These are phyloP conservation scores for Pedionomus torquatus DNA, from an alignment of 2,113 vertebrate species.

Conservation along the genomic window DNA sequence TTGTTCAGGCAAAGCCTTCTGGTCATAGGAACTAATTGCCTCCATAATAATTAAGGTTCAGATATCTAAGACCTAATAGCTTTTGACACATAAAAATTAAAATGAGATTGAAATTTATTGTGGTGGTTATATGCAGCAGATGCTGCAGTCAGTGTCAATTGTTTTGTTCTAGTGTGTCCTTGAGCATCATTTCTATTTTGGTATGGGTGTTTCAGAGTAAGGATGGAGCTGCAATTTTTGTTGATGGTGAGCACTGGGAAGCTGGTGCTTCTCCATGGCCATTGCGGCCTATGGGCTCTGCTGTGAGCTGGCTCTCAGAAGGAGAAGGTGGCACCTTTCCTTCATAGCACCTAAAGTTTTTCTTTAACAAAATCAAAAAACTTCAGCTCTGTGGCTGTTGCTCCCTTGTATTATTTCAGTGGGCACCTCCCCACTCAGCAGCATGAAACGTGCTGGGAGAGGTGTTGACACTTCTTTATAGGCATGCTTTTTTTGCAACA, in stretches of 20 bases:
- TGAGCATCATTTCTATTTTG: slow-evolving; percentile 22
- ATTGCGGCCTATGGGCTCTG: background rate
- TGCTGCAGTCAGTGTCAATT: slow-evolving; percentile 5
- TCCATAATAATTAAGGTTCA: slow-evolving; percentile 17
- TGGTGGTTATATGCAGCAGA: background rate
- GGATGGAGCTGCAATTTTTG: background rate
- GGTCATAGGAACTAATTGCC: background rate
- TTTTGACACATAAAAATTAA: slow-evolving; percentile 32
- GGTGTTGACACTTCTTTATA: slow-evolving; percentile 8
- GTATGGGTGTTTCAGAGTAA: background rate
- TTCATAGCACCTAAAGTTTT: background rate
- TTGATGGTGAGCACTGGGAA: background rate
- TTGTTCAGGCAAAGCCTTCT: background rate
- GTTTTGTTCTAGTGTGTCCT: slow-evolving; percentile 45
- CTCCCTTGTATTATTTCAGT: background rate
- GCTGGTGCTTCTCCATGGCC: background rate
- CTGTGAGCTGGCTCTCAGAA: background rate
- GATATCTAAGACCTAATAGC: slow-evolving; percentile 23
- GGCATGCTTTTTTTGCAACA: background rate
- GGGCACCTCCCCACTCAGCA: background rate
- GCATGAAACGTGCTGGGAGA: background rate
- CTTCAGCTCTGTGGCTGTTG: background rate
- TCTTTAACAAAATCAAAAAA: background rate
- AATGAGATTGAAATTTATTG: slow-evolving; percentile 42
- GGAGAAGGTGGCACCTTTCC: background rate